These are phyloP conservation scores for Thamnaconus septentrionalis DNA, from an alignment of 2,113 vertebrate species.

Conservation along the genomic window DNA sequence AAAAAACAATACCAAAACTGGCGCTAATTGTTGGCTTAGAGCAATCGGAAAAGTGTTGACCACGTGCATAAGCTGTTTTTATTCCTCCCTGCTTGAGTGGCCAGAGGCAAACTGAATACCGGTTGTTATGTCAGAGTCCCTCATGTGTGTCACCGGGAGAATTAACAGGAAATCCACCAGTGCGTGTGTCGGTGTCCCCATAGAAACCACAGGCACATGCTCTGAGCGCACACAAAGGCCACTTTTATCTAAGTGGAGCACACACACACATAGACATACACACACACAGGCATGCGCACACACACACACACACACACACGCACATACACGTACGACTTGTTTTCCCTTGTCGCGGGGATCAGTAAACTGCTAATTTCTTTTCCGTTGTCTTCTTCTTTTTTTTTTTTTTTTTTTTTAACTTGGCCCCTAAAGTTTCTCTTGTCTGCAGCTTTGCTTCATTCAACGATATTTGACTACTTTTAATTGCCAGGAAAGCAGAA, in stretches of 20 bases:
- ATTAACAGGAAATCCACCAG: conserved; percentile 75
- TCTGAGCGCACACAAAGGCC: conserved; percentile 46
- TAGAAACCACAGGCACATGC: conserved; percentile 67
- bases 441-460: no score
- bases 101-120: conserved; percentile 74
- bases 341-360: no score
- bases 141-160: conserved; percentile 67
- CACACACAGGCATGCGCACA: no score
- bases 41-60: conserved; percentile 56
- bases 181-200: conserved; percentile 62
- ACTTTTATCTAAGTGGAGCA: conserved; percentile 57
- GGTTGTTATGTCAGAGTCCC: conserved; percentile 76
- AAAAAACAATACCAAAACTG: no score
- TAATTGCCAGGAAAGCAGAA: not conserved
- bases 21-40: conserved; percentile 59
- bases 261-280: conserved; percentile 3
- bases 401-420: not conserved
- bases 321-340: no score
- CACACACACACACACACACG: no score
- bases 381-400: not conserved
- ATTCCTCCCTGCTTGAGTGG: conserved; percentile 64
- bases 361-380: not conserved
- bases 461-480: no score
- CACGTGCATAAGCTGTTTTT: conserved; percentile 71
- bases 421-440: not conserved